Evolutionary conservation across 2,888 invertebrate species (phyloP).

Genomic region (Atethmia centrago): DNA sequence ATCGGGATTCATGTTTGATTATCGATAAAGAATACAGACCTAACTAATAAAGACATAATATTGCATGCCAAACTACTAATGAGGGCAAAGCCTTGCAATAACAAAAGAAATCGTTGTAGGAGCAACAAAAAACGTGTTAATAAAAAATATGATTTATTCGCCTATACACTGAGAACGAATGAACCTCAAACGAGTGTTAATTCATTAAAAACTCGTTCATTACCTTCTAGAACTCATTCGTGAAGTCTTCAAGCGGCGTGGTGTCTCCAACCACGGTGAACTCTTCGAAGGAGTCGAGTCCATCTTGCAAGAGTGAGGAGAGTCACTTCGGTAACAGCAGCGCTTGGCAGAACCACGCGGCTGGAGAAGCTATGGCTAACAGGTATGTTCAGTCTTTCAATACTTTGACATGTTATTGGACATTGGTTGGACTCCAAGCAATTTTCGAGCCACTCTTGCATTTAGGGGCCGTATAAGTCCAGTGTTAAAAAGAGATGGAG

Average conservation of each 20-base stretch:
- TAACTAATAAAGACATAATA: not conserved
- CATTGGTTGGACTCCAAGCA: not conserved
- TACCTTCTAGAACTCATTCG: slow-evolving; percentile 84
- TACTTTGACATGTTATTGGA: not conserved
- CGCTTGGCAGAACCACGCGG: slow-evolving; percentile 88
- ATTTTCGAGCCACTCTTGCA: not conserved
- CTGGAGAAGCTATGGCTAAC: slow-evolving; percentile 89
- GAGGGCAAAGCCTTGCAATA: slow-evolving; percentile 30
- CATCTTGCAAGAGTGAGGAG: slow-evolving; percentile 89
- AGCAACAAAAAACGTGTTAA: not conserved
- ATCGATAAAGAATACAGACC: not conserved
- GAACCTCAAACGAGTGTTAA: not conserved
- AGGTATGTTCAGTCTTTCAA: slow-evolving; percentile 68
- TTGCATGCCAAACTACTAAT: slow-evolving; percentile 37
- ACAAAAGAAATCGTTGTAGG: slow-evolving; percentile 40
- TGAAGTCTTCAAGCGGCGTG: slow-evolving; percentile 85
- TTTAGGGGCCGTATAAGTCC: not conserved
- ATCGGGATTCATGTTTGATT: not conserved
- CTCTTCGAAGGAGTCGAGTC: slow-evolving; percentile 89
- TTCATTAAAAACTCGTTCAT: not conserved
- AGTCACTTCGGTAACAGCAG: slow-evolving; percentile 86
- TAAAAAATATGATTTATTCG: slow-evolving; percentile 24
- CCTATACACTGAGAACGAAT: not conserved
- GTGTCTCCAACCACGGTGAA: slow-evolving; percentile 84
- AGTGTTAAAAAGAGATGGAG: not conserved